A percentile compares a stretch with the other conserved stretches of the same genome.
Evolutionary conservation across 2,888 invertebrate genomes (phyloP).

Genomic region (Ophion slaviceki): DNA sequence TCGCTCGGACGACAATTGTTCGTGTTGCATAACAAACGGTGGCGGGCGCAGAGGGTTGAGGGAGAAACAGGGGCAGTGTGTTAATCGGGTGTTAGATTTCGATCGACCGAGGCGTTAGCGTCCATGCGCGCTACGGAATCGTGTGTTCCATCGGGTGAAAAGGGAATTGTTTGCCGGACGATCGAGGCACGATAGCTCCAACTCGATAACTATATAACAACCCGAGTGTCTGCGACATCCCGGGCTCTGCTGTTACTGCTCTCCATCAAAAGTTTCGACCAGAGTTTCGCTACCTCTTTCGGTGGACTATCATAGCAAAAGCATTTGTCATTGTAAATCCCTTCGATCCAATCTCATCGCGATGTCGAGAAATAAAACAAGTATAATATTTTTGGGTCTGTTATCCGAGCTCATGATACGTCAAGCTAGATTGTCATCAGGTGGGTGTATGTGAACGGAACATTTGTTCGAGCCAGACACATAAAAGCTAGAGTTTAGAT

Average conservation of each 20-base stretch:
- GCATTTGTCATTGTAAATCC: conserved; percentile 40
- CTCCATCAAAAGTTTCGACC: conserved; percentile 32
- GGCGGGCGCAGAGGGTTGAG: background rate
- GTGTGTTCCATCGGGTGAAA: conserved; percentile 46
- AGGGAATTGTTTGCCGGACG: conserved; percentile 52
- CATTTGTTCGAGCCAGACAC: background rate
- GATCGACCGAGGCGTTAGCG: conserved; percentile 49
- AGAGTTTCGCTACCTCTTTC: background rate
- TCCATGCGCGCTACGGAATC: background rate
- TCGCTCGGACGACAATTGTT: conserved; percentile 31
- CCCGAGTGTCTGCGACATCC: conserved; percentile 37
- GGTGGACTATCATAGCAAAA: background rate
- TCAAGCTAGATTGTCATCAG: background rate
- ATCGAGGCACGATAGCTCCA: conserved; percentile 31
- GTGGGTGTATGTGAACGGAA: background rate
- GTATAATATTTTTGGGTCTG: background rate
- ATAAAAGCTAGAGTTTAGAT: background rate
- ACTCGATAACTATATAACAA: conserved; percentile 42
- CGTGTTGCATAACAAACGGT: conserved; percentile 32
- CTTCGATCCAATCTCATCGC: background rate
- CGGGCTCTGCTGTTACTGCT: background rate
- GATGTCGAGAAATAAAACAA: background rate
- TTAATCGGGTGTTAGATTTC: conserved; percentile 65
- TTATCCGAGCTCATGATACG: background rate
- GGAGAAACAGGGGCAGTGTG: conserved; percentile 45